A percentile compares a stretch with the other conserved stretches of the same genome.
phyloP scores from a whole-genome alignment of 2,113 vertebrate species.

The Collichthys lucidus region DNA sequence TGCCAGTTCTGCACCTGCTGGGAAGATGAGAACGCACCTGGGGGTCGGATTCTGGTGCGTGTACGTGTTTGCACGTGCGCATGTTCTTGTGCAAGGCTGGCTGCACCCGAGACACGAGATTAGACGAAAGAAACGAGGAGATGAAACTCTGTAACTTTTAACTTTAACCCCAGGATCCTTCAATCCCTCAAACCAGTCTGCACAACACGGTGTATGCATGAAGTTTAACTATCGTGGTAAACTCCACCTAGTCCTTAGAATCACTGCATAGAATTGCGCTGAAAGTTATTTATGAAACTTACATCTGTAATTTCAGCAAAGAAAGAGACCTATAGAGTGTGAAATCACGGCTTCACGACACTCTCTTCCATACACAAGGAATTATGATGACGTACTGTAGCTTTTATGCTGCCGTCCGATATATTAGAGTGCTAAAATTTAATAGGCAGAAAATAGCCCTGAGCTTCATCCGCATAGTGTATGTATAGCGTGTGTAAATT shows the following conservation, averaged over 20 bases:
- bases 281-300: background rate
- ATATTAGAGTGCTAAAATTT: background rate
- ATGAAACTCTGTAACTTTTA: background rate
- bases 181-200: background rate
- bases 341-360: too few relatives aligned
- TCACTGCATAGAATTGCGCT: background rate
- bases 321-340: too few relatives aligned
- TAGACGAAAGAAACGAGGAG: background rate
- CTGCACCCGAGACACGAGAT: background rate
- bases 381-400: background rate
- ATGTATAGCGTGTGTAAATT: too few relatives aligned
- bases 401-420: background rate
- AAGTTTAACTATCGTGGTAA: background rate
- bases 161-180: background rate
- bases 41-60: conserved; percentile 38
- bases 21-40: conserved; percentile 67
- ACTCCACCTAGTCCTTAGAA: background rate
- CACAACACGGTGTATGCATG: background rate
- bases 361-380: too few relatives aligned
- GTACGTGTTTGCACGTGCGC: background rate
- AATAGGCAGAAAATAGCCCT: background rate
- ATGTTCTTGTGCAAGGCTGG: background rate
- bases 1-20: conserved; percentile 58
- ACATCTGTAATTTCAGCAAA: too few relatives aligned
- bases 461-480: too few relatives aligned